These are phyloP conservation scores for Dromius quadrimaculatus DNA, from an alignment of 2,888 invertebrate genomes.

Conservation along the genomic window DNA sequence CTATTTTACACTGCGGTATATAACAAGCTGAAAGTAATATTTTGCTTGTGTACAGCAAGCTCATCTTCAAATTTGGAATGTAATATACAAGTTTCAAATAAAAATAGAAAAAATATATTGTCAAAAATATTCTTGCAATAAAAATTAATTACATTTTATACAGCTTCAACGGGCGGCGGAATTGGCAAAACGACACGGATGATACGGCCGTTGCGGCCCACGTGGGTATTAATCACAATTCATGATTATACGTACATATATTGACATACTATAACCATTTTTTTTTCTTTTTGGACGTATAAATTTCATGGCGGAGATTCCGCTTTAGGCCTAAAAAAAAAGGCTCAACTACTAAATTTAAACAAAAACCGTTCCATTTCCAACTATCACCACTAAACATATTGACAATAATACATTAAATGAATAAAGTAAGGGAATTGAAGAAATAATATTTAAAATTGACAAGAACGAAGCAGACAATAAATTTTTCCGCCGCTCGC, in stretches of 20 bases:
- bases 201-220: constrained; percentile 8
- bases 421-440: too few relatives aligned
- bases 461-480: constrained; percentile 18
- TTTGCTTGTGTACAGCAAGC: constrained; percentile 47
- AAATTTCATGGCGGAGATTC: constrained; percentile 20
- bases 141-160: constrained; percentile 42
- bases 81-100: constrained; percentile 36
- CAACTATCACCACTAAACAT: constrained; percentile 2
- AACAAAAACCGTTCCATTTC: constrained; percentile 12
- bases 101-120: constrained; percentile 45
- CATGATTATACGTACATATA: constrained; percentile 21
- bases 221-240: constrained; percentile 22
- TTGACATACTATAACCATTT: constrained; percentile 17
- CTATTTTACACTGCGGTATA: constrained; percentile 44
- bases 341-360: constrained; percentile 3
- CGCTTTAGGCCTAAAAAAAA: constrained; percentile 40
- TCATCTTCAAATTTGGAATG: constrained; percentile 46
- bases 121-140: constrained; percentile 42
- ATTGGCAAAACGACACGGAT: constrained; percentile 30
- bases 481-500: constrained; percentile 41
- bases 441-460: neutral
- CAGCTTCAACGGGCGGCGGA: constrained; percentile 45
- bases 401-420: neutral
- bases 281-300: constrained; percentile 39
- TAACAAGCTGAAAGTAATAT: constrained; percentile 40